Base-by-base conservation (phyloP, 2,797 vertebrate genomes). In the Galago senegalensis region DNA sequence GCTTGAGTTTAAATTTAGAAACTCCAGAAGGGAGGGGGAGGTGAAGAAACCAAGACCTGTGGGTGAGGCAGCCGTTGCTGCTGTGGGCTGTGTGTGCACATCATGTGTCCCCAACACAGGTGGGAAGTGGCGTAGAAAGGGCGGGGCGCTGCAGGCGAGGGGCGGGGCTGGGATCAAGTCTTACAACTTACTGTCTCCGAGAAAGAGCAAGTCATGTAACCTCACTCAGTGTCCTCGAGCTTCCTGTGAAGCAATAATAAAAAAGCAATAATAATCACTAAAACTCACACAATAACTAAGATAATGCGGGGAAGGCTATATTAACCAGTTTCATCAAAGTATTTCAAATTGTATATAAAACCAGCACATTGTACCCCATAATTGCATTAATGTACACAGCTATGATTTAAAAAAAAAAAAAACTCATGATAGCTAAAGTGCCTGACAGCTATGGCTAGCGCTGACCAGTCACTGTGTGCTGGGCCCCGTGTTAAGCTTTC, bases 1-100 rank as follows among this genome's bases (percentile, higher is more conserved):
- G 11, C 40, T 79, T 40, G 27, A 10, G 37, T 91, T 96, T 89
- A 94, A 96, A 91, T 69, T 94, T 5, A 94, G 92, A 96, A 8
- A 5, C 34, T 65, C 58, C 46, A 53, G 46, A 72, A 90, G 58
- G 43, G 43, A 61, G 11, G 43, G 7, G 58, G 37, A 82, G 3
- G 6, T 29, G 17, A 77, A 72, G 65, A 87, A 53, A 12, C 29
- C n/a, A 2, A 84, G 67, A 77, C 53, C 58, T 65, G 27, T 79
- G 0, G 0, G 12, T 10, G 69, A 23, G 43, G 56, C 34, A 53
- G 25, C 29, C 5, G 0, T 4, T 18, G 43, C 63, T 31, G n/a
- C 34, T 49, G 12, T 11, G 20, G 37, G 46, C 61, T 58, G 16
- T 2, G 0, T 21, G 53, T 91, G n/a, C 58, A 63, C 25, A 27